Evolutionary conservation across 2,797 vertebrate species (phyloP), one percentile per base, ranked within the genome.

Genomic region (Acanthornis magna): DNA sequence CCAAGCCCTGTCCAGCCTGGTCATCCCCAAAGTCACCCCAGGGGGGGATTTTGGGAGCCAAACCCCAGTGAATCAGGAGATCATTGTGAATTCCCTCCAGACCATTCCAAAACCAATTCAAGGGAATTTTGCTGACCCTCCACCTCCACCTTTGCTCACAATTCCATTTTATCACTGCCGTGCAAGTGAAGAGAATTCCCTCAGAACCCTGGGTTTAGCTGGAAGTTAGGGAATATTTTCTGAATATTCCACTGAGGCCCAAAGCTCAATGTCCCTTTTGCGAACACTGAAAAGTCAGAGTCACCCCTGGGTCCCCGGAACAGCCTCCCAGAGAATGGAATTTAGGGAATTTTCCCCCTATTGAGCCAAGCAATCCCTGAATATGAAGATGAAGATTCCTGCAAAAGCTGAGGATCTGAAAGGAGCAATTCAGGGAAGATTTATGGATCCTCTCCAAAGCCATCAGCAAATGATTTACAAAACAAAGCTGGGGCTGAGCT

Each of bases 381-480:
- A 78, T 22, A 81, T 10, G 61, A 84, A 85, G 72, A 67, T 61
- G 61, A 87, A 80, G 30, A 68, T 63, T 74, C 42, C 29, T 54
- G n/a, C 38, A 34, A 78, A 36, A 85, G 51, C 88, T 51, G 68
- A 76, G 68, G 70, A 10, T 55, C 45, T 85, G 87, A 57, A 84
- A 34, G 58, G n/a, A 91, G 79, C 88, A 75, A 9, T 78, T 61
- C 48, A 4, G 76, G 42, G n/a, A n/a, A 81, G 89, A 95, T 91
- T 93, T 92, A 95, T 93, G 88, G 68, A 43, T 60, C 66, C 7
- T 20, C 43, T 15, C 25, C 82, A n/a, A 6, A 13, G 30, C 70
- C 30, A 2, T 66, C 79, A 73, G 79, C 73, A 88, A 65, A 84
- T 93, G 88, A 95, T 96, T 96, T 88, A 92, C 79, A 75, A 75